These are phyloP conservation scores for Podilymbus podiceps DNA, from an alignment of 2,113 vertebrate species.

Conservation along the genomic window DNA sequence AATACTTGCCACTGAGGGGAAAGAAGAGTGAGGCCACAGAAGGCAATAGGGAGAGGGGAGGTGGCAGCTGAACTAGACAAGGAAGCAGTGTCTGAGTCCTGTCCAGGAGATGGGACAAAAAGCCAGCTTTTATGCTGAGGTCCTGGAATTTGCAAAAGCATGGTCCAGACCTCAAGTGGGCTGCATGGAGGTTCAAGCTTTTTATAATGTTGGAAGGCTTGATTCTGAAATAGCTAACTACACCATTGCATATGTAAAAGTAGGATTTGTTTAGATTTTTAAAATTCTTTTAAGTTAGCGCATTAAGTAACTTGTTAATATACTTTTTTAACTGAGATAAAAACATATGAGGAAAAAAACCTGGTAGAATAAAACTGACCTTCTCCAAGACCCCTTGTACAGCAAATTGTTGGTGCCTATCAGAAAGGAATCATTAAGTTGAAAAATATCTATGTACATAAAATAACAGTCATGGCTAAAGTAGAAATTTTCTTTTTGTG, in stretches of 20 bases:
- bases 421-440: neutral
- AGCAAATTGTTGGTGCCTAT: neutral
- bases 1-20: neutral
- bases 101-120: neutral
- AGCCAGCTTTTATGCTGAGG: neutral
- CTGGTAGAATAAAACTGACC: neutral
- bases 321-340: neutral
- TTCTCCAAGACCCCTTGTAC: neutral
- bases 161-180: neutral
- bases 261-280: neutral
- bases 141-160: neutral
- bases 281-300: neutral
- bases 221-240: neutral
- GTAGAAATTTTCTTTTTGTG: neutral
- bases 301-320: neutral
- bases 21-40: neutral
- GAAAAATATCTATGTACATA: neutral
- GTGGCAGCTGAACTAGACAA: neutral
- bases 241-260: neutral
- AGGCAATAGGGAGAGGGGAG: rapidly evolving
- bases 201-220: neutral
- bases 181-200: neutral
- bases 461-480: neutral
- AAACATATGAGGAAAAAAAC: neutral
- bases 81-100: neutral